These are phyloP conservation scores for Gasterosteus aculeatus DNA, from an alignment of 2,113 vertebrate genomes.

Conservation along the genomic window DNA sequence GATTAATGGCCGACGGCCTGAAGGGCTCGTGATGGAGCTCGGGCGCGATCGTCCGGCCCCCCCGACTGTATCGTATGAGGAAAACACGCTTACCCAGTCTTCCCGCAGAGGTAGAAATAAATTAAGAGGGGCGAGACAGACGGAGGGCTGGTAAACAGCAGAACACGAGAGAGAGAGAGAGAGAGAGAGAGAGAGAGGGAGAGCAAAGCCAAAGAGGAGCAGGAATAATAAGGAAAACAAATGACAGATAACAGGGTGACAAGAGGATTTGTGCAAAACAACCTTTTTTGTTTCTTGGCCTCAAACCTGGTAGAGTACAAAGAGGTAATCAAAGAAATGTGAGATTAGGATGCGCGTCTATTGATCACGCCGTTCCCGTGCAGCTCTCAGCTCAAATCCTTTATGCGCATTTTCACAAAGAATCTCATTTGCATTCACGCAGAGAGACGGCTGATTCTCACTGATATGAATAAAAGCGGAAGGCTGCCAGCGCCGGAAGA, in stretches of 20 bases:
- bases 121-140: no score
- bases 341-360: conserved; percentile 5
- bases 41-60: conserved; percentile 27
- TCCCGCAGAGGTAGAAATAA: conserved; percentile 64
- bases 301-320: not conserved
- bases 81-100: conserved; percentile 60
- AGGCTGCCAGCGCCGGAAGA: conserved; percentile 30
- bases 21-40: conserved; percentile 49
- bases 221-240: conserved; percentile 45
- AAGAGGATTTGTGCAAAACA: conserved; percentile 31
- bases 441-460: not conserved
- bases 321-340: conserved; percentile 32
- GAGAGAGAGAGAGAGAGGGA: conserved; percentile 30
- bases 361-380: conserved; percentile 26
- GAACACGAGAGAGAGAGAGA: conserved; percentile 27
- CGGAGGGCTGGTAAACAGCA: conserved; percentile 27
- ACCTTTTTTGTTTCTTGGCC: not conserved
- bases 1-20: conserved; percentile 52
- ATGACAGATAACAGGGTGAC: conserved; percentile 32
- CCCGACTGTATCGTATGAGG: conserved; percentile 13
- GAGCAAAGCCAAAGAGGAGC: conserved; percentile 27
- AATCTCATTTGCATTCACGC: conserved; percentile 47
- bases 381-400: conserved; percentile 43
- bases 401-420: conserved; percentile 32
- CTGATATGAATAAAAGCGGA: conserved; percentile 20